Conservation (phyloP, 2,113 vertebrate genomes). For the Micromys minutus region DNA sequence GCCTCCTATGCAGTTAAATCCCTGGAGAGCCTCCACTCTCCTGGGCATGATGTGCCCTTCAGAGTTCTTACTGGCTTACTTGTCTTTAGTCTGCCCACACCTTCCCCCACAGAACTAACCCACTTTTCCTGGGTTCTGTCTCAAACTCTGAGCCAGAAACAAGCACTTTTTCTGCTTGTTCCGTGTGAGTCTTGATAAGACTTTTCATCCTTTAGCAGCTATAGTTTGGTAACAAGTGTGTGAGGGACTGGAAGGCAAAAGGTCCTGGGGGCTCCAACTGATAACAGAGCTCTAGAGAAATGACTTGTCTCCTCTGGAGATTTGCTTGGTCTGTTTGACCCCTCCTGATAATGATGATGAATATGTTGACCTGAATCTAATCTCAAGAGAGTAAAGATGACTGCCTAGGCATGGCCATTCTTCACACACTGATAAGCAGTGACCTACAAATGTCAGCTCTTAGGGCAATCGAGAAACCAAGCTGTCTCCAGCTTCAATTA, state of each 20-base stretch:
- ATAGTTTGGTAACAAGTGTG: neutral
- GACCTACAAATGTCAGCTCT: neutral
- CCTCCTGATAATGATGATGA: neutral
- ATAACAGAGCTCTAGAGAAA: neutral
- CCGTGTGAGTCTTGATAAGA: constrained; percentile 19
- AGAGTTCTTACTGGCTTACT: neutral
- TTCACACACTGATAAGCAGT: neutral
- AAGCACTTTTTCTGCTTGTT: neutral
- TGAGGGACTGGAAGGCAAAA: neutral
- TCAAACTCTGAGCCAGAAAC: constrained; percentile 3
- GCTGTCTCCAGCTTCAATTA: neutral
- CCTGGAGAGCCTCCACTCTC: neutral
- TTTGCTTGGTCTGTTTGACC: neutral
- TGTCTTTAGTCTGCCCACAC: neutral
- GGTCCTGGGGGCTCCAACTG: neutral
- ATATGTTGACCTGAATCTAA: constrained; percentile 44
- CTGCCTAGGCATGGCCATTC: neutral
- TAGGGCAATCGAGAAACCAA: neutral
- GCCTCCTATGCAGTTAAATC: neutral
- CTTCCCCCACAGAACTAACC: neutral
- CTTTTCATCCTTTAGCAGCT: neutral
- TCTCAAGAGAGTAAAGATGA: neutral
- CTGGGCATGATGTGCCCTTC: neutral
- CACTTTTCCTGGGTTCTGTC: neutral
- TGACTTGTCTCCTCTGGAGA: neutral